Base-by-base conservation (phyloP, 2,888 invertebrate genomes). In the Nephrotoma flavescens region DNA sequence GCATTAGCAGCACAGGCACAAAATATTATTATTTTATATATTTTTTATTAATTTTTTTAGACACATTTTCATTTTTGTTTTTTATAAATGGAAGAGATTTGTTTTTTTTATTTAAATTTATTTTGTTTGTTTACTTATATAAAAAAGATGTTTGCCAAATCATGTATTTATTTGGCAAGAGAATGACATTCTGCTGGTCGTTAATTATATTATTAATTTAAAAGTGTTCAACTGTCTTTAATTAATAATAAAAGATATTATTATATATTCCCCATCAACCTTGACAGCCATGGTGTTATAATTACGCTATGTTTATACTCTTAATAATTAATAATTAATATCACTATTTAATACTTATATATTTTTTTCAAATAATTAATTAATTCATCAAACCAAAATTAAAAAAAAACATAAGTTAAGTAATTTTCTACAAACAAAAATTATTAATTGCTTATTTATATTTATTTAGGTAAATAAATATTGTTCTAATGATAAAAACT, bases 1-100 rank as follows among this genome's bases (percentile, higher is more conserved):
- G 71, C 71, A 71, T 71, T 71, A 71, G 71, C 71, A 84, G 84
- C 84, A 84, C 84, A 84, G 84, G 84, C 84, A 84, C 84, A 84
- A 84, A 84, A 84, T 42, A 84, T 84, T 84, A 84, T 84, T 84
- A 42, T 84, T 84, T 84, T 84, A 15, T 42, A 42, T 42, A 84
- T 42, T 42, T 83, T 42, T 84, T 84, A 84, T 84, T 84, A 42
- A 84, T 84, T 84, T 84, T 42, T 84, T 84, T 84, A 84, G 84
- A 71, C 71, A 71, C 71, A 71, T 71, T 71, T 71, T 71, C 71
- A 71, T 71, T 71, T 71, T 71, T 19, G 0, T 57, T 57, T 57
- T 57, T 57, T 71, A 71, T 71, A 71, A 71, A 71, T 71, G 71
- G 71, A 71, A 71, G 71, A 71, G 71, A 71, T 71, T 71, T 71